Conservation (phyloP, 2,888 invertebrate species). For the Sarcophaga rosellei region DNA sequence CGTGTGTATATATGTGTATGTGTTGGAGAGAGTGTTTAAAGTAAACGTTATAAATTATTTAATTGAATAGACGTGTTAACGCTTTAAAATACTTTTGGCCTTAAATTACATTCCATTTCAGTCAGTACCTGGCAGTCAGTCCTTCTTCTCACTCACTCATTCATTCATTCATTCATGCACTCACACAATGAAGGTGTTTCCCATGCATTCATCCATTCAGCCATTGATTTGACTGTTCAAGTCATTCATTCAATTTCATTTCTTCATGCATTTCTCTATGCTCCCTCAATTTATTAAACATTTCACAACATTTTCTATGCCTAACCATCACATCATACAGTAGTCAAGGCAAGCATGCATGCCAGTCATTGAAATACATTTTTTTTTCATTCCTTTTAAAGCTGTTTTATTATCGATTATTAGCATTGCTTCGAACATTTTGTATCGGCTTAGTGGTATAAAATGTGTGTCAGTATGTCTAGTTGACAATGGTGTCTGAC, state of each 20-base stretch:
- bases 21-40: conserved; percentile 11
- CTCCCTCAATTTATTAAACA: too few species aligned
- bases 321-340: too few species aligned
- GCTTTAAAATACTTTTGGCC: conserved; percentile 39
- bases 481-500: too few species aligned
- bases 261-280: too few species aligned
- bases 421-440: too few species aligned
- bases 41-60: conserved; percentile 54
- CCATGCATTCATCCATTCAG: background rate
- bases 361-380: too few species aligned
- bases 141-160: background rate
- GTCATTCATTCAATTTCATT: background rate
- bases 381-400: too few species aligned
- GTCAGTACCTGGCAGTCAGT: background rate
- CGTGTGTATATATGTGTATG: background rate
- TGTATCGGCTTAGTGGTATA: too few species aligned
- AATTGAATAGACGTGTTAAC: conserved; percentile 66
- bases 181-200: background rate
- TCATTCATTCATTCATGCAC: background rate
- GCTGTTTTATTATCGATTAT: too few species aligned
- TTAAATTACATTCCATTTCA: conserved; percentile 5
- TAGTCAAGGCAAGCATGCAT: too few species aligned
- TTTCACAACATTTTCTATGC: too few species aligned
- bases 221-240: background rate
- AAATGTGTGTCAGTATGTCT: too few species aligned